Conservation (phyloP, 2,888 invertebrate genomes). For the Agrotis clavis region DNA sequence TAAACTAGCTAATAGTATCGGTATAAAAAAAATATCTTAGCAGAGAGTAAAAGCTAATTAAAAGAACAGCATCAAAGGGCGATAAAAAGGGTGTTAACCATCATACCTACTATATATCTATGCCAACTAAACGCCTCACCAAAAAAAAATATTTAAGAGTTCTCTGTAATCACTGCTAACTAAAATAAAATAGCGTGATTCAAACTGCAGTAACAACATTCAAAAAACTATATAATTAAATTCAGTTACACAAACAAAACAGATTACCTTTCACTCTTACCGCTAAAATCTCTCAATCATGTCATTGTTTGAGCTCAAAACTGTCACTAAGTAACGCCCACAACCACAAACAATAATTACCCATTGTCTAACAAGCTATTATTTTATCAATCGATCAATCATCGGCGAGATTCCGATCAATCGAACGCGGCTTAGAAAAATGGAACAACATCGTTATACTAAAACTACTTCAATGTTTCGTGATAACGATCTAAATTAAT, state of each 20-base stretch:
- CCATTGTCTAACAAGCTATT: conserved; percentile 58
- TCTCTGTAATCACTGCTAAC: not conserved
- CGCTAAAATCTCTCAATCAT: conserved; percentile 49
- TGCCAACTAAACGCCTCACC: not conserved
- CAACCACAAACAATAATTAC: conserved; percentile 59
- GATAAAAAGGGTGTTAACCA: too few species aligned
- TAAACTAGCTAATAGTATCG: too few species aligned
- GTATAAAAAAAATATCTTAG: too few species aligned
- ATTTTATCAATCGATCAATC: conserved; percentile 58
- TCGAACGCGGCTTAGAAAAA: conserved; percentile 51
- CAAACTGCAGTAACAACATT: not conserved
- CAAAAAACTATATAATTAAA: conserved; percentile 20
- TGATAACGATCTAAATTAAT: conserved; percentile 62
- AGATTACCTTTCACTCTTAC: conserved; percentile 46
- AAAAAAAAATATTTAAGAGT: not conserved
- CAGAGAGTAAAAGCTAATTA: too few species aligned
- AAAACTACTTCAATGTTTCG: conserved; percentile 45
- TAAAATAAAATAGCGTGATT: not conserved
- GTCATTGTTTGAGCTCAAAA: conserved; percentile 45
- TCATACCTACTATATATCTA: not conserved
- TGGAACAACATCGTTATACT: conserved; percentile 40
- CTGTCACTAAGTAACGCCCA: conserved; percentile 49
- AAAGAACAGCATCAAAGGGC: too few species aligned
- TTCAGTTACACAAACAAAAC: conserved; percentile 33
- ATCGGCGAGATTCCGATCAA: conserved; percentile 52